Conservation (phyloP, 2,888 invertebrate genomes). For the Scaeva pyrastri region DNA sequence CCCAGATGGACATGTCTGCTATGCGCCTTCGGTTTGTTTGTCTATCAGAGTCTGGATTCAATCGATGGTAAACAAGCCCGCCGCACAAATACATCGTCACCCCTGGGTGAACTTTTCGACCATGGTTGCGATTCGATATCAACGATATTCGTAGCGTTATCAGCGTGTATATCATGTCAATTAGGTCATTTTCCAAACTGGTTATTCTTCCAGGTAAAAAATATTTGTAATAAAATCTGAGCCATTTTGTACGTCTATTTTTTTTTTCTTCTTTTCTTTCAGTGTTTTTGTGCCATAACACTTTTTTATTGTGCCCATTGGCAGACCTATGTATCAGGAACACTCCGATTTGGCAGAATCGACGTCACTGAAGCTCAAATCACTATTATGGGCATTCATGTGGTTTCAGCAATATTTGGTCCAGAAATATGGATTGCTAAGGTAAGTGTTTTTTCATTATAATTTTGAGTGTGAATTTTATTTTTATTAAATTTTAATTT, state of each 20-base stretch:
- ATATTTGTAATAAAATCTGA: neutral
- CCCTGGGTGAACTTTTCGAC: constrained; percentile 99
- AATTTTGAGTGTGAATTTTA: neutral
- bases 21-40: constrained; percentile 96
- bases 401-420: constrained; percentile 94
- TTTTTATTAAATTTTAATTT: neutral
- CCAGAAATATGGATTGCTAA: constrained; percentile 93
- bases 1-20: constrained; percentile 97
- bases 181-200: constrained; percentile 96
- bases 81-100: constrained; percentile 95
- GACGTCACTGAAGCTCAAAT: constrained; percentile 99
- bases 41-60: constrained; percentile 99
- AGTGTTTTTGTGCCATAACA: constrained; percentile 97
- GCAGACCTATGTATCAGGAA: constrained; percentile 99
- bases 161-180: constrained; percentile 97
- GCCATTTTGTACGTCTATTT: neutral
- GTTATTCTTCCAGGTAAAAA: constrained; percentile 93
- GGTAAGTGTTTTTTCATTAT: constrained; percentile 84
- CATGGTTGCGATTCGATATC: constrained; percentile 99
- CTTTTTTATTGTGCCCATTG: constrained; percentile 99
- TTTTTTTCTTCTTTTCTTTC: constrained; percentile 81
- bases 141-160: constrained; percentile 98
- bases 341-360: constrained; percentile 93
- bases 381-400: constrained; percentile 94
- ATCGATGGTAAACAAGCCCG: constrained; percentile 99